These are phyloP conservation scores for Cynopterus brachyotis DNA, from an alignment of 2,113 vertebrate genomes.

Conservation along the genomic window DNA sequence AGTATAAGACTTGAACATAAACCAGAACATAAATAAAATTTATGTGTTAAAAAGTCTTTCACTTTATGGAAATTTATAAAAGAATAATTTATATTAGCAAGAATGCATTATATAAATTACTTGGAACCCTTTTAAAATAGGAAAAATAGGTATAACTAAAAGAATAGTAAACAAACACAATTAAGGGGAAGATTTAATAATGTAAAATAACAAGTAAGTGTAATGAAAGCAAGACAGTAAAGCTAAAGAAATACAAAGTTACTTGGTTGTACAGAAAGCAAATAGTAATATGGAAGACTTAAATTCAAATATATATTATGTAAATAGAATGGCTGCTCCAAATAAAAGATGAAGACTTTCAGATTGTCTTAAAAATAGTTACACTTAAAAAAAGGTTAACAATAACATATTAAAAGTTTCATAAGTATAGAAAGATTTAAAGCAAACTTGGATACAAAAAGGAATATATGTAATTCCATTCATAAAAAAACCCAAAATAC, in stretches of 20 bases:
- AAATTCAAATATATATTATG: neutral
- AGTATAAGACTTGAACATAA: neutral
- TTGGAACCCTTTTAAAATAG: neutral
- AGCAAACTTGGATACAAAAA: neutral
- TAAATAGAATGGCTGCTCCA: neutral
- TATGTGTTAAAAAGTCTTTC: neutral
- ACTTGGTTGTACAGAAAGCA: neutral
- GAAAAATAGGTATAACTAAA: neutral
- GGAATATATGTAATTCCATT: neutral
- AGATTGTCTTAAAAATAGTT: neutral
- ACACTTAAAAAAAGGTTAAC: neutral
- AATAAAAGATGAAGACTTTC: neutral
- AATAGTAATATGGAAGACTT: neutral
- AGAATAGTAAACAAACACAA: neutral
- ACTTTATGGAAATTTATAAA: neutral
- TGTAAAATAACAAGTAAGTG: neutral
- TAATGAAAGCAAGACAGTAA: neutral
- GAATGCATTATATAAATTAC: neutral
- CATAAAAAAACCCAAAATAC: neutral
- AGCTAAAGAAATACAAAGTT: neutral
- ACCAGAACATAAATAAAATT: neutral
- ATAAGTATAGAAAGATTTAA: neutral
- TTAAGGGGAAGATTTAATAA: neutral
- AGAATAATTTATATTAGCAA: neutral
- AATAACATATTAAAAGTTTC: neutral